phyloP scores from a whole-genome alignment of 2,797 vertebrate genomes.

The Vipera ursinii region DNA sequence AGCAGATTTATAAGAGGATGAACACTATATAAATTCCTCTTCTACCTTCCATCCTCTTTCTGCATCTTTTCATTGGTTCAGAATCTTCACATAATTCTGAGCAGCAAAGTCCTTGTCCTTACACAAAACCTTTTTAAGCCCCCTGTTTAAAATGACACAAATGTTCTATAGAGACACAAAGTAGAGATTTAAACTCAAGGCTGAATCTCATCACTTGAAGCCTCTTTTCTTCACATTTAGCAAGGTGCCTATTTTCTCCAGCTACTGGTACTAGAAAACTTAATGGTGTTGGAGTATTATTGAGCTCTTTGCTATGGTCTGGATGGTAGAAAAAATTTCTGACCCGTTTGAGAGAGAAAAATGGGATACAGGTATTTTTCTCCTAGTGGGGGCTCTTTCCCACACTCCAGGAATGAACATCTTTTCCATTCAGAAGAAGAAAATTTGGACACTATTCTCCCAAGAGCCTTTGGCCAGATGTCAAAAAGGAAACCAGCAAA shows the following conservation, averaged over 20 bases:
- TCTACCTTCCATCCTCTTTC: not conserved
- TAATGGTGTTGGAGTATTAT: conserved; percentile 46
- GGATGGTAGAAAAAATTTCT: conserved; percentile 34
- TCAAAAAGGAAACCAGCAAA: not conserved
- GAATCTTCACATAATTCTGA: conserved; percentile 30
- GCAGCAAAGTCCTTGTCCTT: conserved; percentile 14
- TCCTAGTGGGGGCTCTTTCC: not conserved
- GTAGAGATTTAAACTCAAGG: conserved; percentile 49
- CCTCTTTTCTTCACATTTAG: conserved; percentile 48
- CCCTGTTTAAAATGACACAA: conserved; percentile 41
- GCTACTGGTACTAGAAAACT: conserved; percentile 43
- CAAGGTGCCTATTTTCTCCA: conserved; percentile 36
- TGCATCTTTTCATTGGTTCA: conserved; percentile 40
- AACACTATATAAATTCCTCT: conserved; percentile 11
- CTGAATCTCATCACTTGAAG: conserved; percentile 52
- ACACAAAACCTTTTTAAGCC: conserved; percentile 45
- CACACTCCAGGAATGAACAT: not conserved
- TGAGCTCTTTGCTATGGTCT: conserved; percentile 40
- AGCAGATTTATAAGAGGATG: conserved; percentile 2
- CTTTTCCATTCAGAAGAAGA: too few species aligned
- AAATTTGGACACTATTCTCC: not conserved
- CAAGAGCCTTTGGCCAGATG: not conserved
- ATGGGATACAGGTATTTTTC: not conserved
- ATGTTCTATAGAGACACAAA: conserved; percentile 34
- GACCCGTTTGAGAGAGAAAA: not conserved